Conservation (phyloP, 2,113 vertebrate species). For the Ailurus styani region DNA sequence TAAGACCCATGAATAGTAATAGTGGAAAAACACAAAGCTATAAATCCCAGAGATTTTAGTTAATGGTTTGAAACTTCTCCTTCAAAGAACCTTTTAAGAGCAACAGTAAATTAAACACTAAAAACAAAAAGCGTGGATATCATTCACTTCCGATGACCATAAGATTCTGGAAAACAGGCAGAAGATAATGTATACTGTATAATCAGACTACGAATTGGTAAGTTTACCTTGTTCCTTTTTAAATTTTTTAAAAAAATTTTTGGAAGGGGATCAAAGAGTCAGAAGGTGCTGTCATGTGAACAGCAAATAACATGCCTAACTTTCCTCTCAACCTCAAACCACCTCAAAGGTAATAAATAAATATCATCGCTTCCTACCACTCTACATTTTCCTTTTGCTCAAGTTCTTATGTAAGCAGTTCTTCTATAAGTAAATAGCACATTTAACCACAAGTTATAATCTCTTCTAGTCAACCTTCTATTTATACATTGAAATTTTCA, state of each 20-base stretch:
- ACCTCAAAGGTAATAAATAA: neutral
- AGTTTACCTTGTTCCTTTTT: neutral
- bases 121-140: neutral
- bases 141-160: neutral
- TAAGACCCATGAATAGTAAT: neutral
- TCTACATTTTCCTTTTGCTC: neutral
- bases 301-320: neutral
- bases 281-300: neutral
- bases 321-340: neutral
- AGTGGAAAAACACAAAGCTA: neutral
- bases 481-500: neutral
- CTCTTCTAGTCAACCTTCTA: neutral
- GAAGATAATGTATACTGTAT: neutral
- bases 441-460: neutral
- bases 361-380: neutral
- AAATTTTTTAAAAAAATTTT: neutral
- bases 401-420: neutral
- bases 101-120: neutral
- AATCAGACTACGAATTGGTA: neutral
- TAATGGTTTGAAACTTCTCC: neutral
- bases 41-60: neutral
- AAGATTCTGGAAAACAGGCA: neutral
- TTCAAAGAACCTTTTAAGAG: neutral
- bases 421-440: neutral
- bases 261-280: neutral